phyloP scores from a whole-genome alignment of 2,113 vertebrate genomes.

The Pelecanus crispus region DNA sequence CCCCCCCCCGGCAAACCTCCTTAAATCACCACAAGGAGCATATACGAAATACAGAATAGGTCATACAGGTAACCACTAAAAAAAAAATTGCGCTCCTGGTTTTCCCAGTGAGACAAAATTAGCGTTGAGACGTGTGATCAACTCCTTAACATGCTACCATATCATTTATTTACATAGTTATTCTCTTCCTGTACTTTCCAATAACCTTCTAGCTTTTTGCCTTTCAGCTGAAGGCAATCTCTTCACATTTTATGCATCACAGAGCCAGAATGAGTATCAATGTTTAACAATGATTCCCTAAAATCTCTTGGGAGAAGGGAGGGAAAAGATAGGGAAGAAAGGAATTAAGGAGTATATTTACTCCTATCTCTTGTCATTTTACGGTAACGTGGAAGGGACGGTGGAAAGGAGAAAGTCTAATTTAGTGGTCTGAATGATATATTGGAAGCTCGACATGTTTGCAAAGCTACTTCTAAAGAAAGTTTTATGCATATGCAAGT shows the following conservation, averaged over 20 bases:
- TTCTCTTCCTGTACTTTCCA: not conserved
- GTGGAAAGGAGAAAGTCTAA: not conserved
- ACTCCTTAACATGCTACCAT: accelerated
- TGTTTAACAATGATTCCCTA: not conserved
- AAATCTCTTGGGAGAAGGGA: not conserved
- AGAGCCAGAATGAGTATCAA: not conserved
- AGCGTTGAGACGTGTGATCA: not conserved
- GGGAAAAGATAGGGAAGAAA: not conserved
- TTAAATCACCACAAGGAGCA: not conserved
- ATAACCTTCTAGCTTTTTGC: not conserved
- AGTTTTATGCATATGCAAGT: constrained; percentile 19
- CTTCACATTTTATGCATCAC: not conserved
- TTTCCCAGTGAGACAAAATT: not conserved
- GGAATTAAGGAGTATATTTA: not conserved
- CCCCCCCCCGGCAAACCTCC: not conserved
- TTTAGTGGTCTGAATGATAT: constrained; percentile 7
- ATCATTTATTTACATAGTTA: not conserved
- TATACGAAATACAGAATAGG: not conserved
- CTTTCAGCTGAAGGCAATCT: not conserved
- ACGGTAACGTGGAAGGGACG: not conserved
- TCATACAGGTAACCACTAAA: not conserved
- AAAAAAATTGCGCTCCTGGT: not conserved
- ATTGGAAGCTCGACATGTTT: not conserved
- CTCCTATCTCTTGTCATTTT: not conserved
- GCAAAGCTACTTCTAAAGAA: constrained; percentile 20